Percentiles rank a stretch among this genome's conserved stretches.
Conservation (phyloP, 2,888 invertebrate species). For the Chrysina gloriosa region DNA sequence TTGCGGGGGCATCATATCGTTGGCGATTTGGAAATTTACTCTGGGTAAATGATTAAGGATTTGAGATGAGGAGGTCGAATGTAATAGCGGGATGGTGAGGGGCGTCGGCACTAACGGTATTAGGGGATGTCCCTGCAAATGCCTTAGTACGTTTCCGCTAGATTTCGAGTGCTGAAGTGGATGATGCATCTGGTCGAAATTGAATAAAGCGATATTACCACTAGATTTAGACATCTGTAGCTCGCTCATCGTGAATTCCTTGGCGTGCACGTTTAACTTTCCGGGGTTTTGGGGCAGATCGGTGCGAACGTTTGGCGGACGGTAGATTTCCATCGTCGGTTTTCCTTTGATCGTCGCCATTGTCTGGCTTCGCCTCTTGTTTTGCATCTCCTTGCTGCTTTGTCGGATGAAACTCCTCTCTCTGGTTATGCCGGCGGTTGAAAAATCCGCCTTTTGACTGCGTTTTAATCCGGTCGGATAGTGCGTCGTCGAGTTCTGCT, state of each 20-base stretch:
- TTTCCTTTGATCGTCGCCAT: conserved; percentile 77
- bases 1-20: conserved; percentile 67
- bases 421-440: conserved; percentile 68
- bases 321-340: conserved; percentile 88
- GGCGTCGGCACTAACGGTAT: conserved; percentile 59
- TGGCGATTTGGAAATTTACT: conserved; percentile 70
- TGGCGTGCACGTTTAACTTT: conserved; percentile 87
- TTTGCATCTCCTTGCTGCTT: conserved; percentile 64
- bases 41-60: conserved; percentile 72
- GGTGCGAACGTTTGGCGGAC: conserved; percentile 76
- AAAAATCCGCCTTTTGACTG: conserved; percentile 66
- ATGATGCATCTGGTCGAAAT: conserved; percentile 54
- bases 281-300: conserved; percentile 59
- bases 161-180: conserved; percentile 66
- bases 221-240: conserved; percentile 64
- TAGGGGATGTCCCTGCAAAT: conserved; percentile 56
- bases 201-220: conserved; percentile 57
- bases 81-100: conserved; percentile 60
- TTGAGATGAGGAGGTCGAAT: conserved; percentile 74
- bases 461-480: conserved; percentile 53
- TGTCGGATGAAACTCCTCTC: conserved; percentile 79
- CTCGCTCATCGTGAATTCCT: conserved; percentile 87
- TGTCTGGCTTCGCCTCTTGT: conserved; percentile 79
- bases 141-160: conserved; percentile 77
- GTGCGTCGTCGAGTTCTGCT: conserved; percentile 18